Base-by-base conservation (phyloP, 2,113 vertebrate species). In the Junco hyemalis region DNA sequence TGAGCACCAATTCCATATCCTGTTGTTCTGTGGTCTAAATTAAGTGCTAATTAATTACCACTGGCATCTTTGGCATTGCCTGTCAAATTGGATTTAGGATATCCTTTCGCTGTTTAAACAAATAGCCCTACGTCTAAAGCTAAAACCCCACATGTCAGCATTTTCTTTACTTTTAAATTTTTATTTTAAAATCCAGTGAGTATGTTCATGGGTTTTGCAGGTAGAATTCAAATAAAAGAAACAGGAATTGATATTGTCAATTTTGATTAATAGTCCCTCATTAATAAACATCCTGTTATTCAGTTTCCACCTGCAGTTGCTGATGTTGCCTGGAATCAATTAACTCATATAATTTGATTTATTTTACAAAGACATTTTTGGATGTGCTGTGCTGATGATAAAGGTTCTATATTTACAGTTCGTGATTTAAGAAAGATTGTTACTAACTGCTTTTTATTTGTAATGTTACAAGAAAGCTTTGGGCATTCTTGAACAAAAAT, bases 21-120 rank as follows among this genome's bases (percentile, higher is more conserved):
- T 98, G 98, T 98, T 98, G 98, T 99, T 98, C 98, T 97, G 97
- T 98, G 96, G 97, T 98, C 98, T 98, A 98, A 99, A 99, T 99
- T 98, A 99, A 98, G 99, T 98, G 98, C 98, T 99, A 99, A 99
- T 99, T 99, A 99, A 99, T 99, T 99, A 99, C 98, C 98, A 98
- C 98, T 99, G 99, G 98, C 98, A 99, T 99, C 98, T 99, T 99
- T 99, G 98, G 98, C 98, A 97, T 98, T 98, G 98, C 98, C 97
- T 99, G 99, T 99, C 98, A 98, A 98, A 98, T 99, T 98, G 97
- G 97, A 99, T 99, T 99, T 99, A 98, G 98, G 97, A 97, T 98
- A 98, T 98, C 98, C 98, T 98, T 98, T 98, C 90, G 97, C 97
- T 98, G 92, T 91, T 98, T 97, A 98, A 98, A 98, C 97, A 98